Evolutionary conservation across 2,113 vertebrate species (phyloP), one percentile per base, ranked within the genome.

Genomic region (Edolisoma coerulescens): DNA sequence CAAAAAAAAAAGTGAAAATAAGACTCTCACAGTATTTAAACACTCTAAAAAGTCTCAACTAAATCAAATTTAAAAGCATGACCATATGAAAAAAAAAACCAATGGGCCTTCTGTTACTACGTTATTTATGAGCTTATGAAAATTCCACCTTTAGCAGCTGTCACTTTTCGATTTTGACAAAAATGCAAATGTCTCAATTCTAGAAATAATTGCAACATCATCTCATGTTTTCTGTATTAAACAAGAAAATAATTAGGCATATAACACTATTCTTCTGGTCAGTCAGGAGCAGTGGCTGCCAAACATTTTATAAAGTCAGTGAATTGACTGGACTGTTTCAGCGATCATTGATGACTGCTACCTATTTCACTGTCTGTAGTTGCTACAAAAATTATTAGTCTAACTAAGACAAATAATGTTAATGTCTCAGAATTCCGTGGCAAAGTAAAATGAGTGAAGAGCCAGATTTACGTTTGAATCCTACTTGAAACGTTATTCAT

Each of bases 401-500:
- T 50, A 74, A 92, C 44, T 35, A 93, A 95, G 82, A 94, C 63
- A 94, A 97, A 71, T 73, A 90, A 94, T 64, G 35, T 42, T 93
- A 96, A 93, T 84, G 56, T 92, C 89, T 74, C 83, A 94, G 89
- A 96, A 73, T 96, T 96, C 84, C 96, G 23, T 86, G 89, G 78
- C 83, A 92, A 95, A 94, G 44, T 90, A 64, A 96, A 97, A 89
- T 92, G 84, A 96, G 75, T 92, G 96, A 96, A 95, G 69, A 97
- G 85, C 27, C 56, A 84, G 59, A 41, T 67, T 91, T 49, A 84
- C 78, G 35, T 95, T 73, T 95, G 73, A 63, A 96, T 97, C 63
- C 82, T 52, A 47, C 95, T 94, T 97, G 93, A 97, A 98, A 97
- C 41, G 71, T 88, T 97, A 94, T 76, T 71, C 63, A 52, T 97